phyloP scores from a whole-genome alignment of 2,113 vertebrate species.

The Phylloscopus trochilus region DNA sequence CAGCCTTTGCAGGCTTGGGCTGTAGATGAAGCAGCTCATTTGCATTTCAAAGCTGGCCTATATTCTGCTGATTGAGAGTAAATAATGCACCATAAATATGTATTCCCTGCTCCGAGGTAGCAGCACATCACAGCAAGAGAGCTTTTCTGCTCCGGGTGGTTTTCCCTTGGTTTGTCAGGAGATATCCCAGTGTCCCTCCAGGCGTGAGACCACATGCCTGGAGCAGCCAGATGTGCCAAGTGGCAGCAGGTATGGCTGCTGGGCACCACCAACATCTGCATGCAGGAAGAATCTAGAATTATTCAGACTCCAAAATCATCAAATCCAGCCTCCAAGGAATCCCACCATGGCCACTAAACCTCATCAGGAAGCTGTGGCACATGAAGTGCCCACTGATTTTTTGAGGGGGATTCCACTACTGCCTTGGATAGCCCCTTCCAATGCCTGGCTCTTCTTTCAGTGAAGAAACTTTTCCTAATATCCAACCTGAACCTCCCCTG shows the following conservation, averaged over 20 bases:
- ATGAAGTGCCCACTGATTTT: too few species aligned
- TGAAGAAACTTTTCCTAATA: neutral
- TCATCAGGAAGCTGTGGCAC: neutral
- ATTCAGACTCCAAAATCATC: neutral
- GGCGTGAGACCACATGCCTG: neutral
- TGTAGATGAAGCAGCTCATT: neutral
- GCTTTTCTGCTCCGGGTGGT: fast-evolving
- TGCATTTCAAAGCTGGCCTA: slow-evolving; percentile 45
- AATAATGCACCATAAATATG: neutral
- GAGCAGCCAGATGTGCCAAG: neutral
- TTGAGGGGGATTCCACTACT: neutral
- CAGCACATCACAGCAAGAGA: neutral
- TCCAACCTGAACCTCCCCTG: neutral
- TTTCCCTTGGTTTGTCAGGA: fast-evolving
- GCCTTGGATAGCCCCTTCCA: neutral
- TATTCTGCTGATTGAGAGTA: slow-evolving; percentile 19
- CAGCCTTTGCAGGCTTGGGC: neutral
- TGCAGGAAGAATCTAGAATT: neutral
- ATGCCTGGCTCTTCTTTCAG: neutral
- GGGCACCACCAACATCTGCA: neutral
- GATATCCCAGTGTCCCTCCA: neutral
- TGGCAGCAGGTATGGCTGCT: neutral
- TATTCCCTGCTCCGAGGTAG: neutral
- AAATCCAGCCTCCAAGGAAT: neutral
- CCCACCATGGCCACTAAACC: neutral